A percentile compares a stretch with the other conserved stretches of the same genome.
phyloP scores from a whole-genome alignment of 2,113 vertebrate species.

The Cacatua alba region DNA sequence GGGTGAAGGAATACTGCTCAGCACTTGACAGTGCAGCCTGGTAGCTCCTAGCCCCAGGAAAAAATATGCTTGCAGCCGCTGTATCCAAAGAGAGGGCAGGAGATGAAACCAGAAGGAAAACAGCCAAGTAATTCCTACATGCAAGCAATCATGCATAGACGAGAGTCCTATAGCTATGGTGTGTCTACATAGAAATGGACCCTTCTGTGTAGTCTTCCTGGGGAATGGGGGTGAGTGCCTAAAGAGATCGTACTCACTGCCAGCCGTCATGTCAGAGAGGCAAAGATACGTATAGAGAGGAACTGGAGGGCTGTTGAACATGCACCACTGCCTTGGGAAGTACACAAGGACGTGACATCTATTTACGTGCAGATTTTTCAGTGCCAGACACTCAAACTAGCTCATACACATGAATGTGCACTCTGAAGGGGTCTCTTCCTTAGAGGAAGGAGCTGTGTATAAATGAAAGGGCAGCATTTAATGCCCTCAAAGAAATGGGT shows the following conservation, averaged over 20 bases:
- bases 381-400: background rate
- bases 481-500: background rate
- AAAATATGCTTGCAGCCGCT: background rate
- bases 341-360: background rate
- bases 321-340: background rate
- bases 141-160: background rate
- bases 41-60: background rate
- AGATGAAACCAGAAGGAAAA: background rate
- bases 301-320: background rate
- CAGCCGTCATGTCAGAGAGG: background rate
- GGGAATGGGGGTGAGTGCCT: background rate
- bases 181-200: background rate
- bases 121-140: background rate
- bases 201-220: background rate
- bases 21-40: background rate
- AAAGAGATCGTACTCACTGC: background rate
- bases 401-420: accelerated
- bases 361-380: background rate
- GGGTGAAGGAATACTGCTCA: slow-evolving; percentile 11
- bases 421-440: background rate
- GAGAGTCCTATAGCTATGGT: background rate
- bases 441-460: background rate
- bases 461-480: background rate
- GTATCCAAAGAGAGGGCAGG: background rate
- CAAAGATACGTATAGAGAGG: background rate